Conservation (phyloP, 2,888 invertebrate species). For the Halocaridina rubra region DNA sequence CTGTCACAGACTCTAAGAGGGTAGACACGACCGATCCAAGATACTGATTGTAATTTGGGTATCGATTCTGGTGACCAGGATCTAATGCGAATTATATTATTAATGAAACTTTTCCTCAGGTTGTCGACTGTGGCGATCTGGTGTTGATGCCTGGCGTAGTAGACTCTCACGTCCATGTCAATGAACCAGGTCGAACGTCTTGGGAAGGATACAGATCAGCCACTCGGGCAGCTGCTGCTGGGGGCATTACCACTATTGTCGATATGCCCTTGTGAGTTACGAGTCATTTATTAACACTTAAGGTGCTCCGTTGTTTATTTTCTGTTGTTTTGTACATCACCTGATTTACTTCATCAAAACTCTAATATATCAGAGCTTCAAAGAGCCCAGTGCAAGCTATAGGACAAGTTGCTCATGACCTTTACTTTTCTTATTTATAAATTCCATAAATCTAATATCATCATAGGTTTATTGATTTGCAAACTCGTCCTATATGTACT, state of each 20-base stretch:
- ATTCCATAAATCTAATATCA: too few relatives aligned
- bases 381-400: too few relatives aligned
- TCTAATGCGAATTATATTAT: not conserved
- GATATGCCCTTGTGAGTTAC: conserved; percentile 78
- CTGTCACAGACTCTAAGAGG: not conserved
- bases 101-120: conserved; percentile 13
- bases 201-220: conserved; percentile 80
- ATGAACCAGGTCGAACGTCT: conserved; percentile 79
- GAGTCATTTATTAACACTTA: too few relatives aligned
- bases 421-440: too few relatives aligned
- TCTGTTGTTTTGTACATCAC: not conserved
- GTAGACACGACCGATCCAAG: not conserved
- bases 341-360: too few relatives aligned
- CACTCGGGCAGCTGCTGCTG: conserved; percentile 79
- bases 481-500: too few relatives aligned
- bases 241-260: conserved; percentile 79
- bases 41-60: not conserved
- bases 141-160: conserved; percentile 78
- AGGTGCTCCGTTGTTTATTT: not conserved
- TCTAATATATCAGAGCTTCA: too few relatives aligned
- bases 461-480: too few relatives aligned
- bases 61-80: not conserved
- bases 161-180: conserved; percentile 80
- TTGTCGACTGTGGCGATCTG: conserved; percentile 71
- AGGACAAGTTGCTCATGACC: too few relatives aligned